These are phyloP conservation scores for Hofmannophila pseudospretella DNA, from an alignment of 2,888 invertebrate genomes.

Conservation along the genomic window DNA sequence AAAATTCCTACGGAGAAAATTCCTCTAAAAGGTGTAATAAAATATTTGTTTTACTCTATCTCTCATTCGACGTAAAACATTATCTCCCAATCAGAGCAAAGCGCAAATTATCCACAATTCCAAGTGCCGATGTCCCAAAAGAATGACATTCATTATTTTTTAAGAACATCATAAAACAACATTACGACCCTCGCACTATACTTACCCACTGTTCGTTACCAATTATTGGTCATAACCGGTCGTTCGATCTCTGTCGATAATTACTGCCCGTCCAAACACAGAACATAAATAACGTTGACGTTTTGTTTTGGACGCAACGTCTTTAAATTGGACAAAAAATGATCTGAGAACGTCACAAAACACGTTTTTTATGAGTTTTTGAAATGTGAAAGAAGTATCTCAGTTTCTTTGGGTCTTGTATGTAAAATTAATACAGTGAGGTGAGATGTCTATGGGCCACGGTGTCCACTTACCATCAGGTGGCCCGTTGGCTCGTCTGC, in stretches of 20 bases:
- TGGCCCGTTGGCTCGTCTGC: too few species aligned
- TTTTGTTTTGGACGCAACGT: slow-evolving; percentile 22
- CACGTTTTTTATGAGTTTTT: too few species aligned
- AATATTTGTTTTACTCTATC: not conserved
- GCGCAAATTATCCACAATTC: slow-evolving; percentile 21
- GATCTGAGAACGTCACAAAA: not conserved
- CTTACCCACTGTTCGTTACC: slow-evolving; percentile 61
- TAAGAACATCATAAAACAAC: slow-evolving; percentile 54
- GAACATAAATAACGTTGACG: slow-evolving; percentile 36
- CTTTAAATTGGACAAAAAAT: slow-evolving; percentile 22
- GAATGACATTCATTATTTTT: slow-evolving; percentile 56
- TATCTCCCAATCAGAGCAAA: slow-evolving; percentile 9
- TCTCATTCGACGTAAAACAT: not conserved
- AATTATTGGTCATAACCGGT: slow-evolving; percentile 68
- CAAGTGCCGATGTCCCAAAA: slow-evolving; percentile 27
- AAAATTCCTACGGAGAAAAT: too few species aligned
- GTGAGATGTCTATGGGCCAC: too few species aligned
- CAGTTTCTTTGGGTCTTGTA: too few species aligned
- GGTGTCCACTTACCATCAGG: too few species aligned
- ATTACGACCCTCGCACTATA: slow-evolving; percentile 48
- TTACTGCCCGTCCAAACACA: slow-evolving; percentile 46
- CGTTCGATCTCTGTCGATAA: slow-evolving; percentile 66
- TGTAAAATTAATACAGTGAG: too few species aligned
- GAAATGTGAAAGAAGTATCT: too few species aligned
- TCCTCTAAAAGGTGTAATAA: too few species aligned